These are phyloP conservation scores for Oceanites oceanicus DNA, from an alignment of 2,113 vertebrate species.

Conservation along the genomic window DNA sequence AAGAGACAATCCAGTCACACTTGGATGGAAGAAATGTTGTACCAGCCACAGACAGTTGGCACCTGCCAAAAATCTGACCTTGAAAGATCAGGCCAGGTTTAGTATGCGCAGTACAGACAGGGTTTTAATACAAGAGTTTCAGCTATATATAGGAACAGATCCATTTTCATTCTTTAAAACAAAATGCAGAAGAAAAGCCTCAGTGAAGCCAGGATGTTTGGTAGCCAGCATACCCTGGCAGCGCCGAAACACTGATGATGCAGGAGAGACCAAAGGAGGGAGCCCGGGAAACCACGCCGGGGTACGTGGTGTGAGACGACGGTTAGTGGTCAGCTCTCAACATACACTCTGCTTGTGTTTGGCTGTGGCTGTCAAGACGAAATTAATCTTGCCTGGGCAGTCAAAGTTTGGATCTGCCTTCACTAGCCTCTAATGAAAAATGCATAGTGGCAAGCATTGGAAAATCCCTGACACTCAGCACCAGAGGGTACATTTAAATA, in stretches of 20 bases:
- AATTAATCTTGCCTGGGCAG: constrained; percentile 76
- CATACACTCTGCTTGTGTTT: constrained; percentile 1
- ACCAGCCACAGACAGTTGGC: constrained; percentile 2
- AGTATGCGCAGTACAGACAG: neutral
- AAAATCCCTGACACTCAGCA: constrained; percentile 74
- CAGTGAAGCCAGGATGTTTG: neutral
- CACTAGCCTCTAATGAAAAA: constrained; percentile 77
- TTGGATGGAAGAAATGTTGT: neutral
- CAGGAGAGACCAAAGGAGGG: neutral
- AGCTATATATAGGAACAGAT: neutral
- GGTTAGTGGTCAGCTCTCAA: constrained; percentile 43
- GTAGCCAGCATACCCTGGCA: neutral
- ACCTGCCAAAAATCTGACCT: constrained; percentile 39
- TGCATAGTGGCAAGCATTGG: constrained; percentile 72
- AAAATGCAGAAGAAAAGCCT: neutral
- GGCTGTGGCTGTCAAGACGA: constrained; percentile 63
- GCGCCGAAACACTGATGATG: neutral
- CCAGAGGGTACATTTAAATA: constrained; percentile 81
- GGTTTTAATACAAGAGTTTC: neutral
- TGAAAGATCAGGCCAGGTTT: constrained; percentile 35
- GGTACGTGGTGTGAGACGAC: neutral
- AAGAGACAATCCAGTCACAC: neutral
- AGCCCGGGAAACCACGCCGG: neutral
- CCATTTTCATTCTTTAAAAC: constrained; percentile 1
- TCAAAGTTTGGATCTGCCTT: constrained; percentile 74